Evolutionary conservation across 2,797 vertebrate species (phyloP), one percentile per base, ranked within the genome.

Genomic region (Merluccius polli): DNA sequence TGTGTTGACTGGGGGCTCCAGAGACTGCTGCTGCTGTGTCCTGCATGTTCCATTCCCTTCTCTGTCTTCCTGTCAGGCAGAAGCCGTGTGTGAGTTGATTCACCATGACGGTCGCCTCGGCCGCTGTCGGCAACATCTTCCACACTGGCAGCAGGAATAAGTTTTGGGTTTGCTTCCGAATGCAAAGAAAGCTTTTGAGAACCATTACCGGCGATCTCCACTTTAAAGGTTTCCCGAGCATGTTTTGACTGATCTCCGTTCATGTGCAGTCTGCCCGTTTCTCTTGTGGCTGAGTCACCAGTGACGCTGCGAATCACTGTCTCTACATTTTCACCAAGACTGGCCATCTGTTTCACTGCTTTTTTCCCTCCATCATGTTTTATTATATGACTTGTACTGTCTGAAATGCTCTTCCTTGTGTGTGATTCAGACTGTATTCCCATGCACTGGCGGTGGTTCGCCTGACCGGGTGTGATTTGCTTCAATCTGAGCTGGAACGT

Each of bases 401-500:
- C 86, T 83, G 71, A 73, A 52, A 32, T 87, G 33, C 7, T 78
- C 75, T 0, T 0, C 76, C 48, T 75, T 82, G 87, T 10, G 80
- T 86, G 84, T 81, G 67, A 72, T 75, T 82, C 59, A 4, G 67
- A 70, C 71, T 79, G 87, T 27, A 84, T 83, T 70, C 93, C 91
- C 69, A 81, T 84, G 75, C 89, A 95, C 83, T 97, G 94, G 11
- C 90, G 92, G 4, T 75, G 79, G 72, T 87, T 80, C 38, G 87
- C 81, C 73, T 87, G 86, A 10, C 75, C 80, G 0, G 93, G 89
- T 72, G 93, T 93, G 36, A 91, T 89, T 70, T 89, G 89, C 87
- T 95, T 93, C 75, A 96, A 83, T 70, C 96, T 94, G 21, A 98
- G 90, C 74, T 91, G 87, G 75, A 96, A 90, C 0, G 96, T 95